Base-by-base conservation (phyloP, 2,888 invertebrate genomes). In the Parthenolecanium corni region DNA sequence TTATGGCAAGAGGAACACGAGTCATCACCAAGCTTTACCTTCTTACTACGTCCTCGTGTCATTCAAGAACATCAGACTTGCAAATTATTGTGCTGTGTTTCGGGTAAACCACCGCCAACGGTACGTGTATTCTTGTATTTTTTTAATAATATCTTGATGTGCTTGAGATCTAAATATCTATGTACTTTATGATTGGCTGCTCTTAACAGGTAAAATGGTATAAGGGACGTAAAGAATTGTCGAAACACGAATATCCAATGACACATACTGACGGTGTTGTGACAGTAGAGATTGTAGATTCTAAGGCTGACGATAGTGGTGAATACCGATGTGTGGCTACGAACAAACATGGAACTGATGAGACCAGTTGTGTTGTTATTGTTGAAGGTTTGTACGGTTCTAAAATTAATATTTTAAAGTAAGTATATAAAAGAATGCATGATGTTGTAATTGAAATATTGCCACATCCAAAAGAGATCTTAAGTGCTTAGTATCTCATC, bases 11-110 rank as follows among this genome's bases (percentile, higher is more conserved):
- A 94, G 74, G 89, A 89, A 70, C 86, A 86, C 74, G 92, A 93
- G 76, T 85, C 87, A 71, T 91, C 91, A 66, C 98, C 98, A 66
- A 86, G 83, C 73, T 98, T 98, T 80, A 95, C 95, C 72, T 99
- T 99, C 90, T 86, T 92, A 72, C 83, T 99, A 69, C 85, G 98
- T 75, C 96, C 97, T 73, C 89, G 98, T 74, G 90, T 97, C 70
- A 97, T 99, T 84, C 98, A 98, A 78, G 83, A 82, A 71, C 85
- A 94, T 68, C 89, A 91, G 73, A 93, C 93, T 65, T 97, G 97
- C 80, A 99, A 99, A 78, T 82, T 99, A 67, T 83, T 97, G 52
- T 96, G 96, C 76, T 95, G 97, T 72, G 82, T 98, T 66, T 89
- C 89, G 71, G 96, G 96, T 67, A 90, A 89, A 73, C 98, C 98